Percentiles rank a stretch among this genome's conserved stretches.
These are phyloP conservation scores for Cremastinae sp. DNA, from an alignment of 2,888 invertebrate species.

Conservation along the genomic window DNA sequence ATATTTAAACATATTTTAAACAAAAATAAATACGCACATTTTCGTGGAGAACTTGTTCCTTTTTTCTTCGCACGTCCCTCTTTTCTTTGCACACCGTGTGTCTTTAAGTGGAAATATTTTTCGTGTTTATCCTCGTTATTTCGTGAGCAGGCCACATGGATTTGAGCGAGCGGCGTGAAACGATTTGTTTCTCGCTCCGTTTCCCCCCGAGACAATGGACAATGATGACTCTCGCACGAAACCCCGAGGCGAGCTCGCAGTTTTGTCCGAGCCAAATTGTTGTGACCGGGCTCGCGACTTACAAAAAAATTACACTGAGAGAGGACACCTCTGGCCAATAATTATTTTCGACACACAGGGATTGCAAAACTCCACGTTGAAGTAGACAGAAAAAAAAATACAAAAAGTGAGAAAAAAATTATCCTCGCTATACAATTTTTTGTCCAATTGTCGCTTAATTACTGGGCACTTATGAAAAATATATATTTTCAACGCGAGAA, in stretches of 20 bases:
- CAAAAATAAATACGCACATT: too few species aligned
- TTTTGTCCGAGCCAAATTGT: constrained; percentile 8
- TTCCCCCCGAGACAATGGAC: constrained; percentile 50
- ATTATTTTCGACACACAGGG: constrained; percentile 53
- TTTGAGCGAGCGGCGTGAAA: constrained; percentile 40
- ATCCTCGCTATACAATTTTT: neutral
- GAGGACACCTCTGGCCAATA: constrained; percentile 28
- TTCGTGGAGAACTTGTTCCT: too few species aligned
- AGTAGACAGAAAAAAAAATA: constrained; percentile 31
- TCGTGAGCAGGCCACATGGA: constrained; percentile 15
- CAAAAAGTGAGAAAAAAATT: neutral
- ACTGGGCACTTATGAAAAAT: too few species aligned
- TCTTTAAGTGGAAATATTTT: neutral
- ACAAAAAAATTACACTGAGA: neutral
- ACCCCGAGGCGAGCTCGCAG: constrained; percentile 21
- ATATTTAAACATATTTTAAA: too few species aligned
- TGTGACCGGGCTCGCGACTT: neutral
- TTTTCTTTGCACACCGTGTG: too few species aligned
- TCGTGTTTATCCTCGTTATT: neutral
- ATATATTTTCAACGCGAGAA: too few species aligned
- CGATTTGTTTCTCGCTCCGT: constrained; percentile 53
- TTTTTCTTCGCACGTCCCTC: too few species aligned
- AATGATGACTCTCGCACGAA: constrained; percentile 39
- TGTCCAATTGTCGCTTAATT: too few species aligned
- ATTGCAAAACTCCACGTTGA: constrained; percentile 46